Evolutionary conservation across 1,140 invertebrate species (phyloP), one percentile per base, ranked within the genome.

Genomic region (Frieseomelitta varia): DNA sequence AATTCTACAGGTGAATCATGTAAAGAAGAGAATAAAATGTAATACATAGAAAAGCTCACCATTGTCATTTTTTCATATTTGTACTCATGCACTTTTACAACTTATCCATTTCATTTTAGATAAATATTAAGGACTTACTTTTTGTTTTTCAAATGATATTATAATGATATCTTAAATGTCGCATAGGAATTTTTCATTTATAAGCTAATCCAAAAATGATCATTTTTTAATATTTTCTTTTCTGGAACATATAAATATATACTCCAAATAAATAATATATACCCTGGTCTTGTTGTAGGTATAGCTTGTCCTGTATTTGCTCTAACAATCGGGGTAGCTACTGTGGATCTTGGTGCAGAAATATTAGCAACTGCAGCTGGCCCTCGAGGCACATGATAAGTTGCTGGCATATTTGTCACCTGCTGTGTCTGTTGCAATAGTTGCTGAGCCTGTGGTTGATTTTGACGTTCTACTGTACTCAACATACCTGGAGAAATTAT

Each of bases 331-430:
- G 95, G 94, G 79, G 94, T 95, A 39, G 95, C 94, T 73, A 95
- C 92, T 24, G 94, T 92, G 15, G 93, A 93, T 85, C 94, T 91
- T 21, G 95, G 93, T 27, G 92, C 94, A 75, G 95, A 91, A 81
- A 95, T 95, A 88, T 95, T 95, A 39, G 95, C 94, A 63, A 95
- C 95, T 53, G 94, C 93, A 51, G 95, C 95, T 77, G 95, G 91
- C 76, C 90, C 92, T 78, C 91, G 84, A 39, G 95, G 95, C 39
- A 95, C 94, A 85, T 95, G 95, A 87, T 94, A 95, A n/a, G 94
- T 93, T 47, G 94, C 92, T 56, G 93, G 91, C 80, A 94, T 92
- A 79, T 85, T 93, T 11, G 93, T 92, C 21, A 94, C 92, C 82
- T 95, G 94, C 27, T 93, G 92, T 11, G 88, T 73, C 30, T 88